phyloP scores from a whole-genome alignment of 1,140 invertebrate species.

The Neocloeon triangulifer region DNA sequence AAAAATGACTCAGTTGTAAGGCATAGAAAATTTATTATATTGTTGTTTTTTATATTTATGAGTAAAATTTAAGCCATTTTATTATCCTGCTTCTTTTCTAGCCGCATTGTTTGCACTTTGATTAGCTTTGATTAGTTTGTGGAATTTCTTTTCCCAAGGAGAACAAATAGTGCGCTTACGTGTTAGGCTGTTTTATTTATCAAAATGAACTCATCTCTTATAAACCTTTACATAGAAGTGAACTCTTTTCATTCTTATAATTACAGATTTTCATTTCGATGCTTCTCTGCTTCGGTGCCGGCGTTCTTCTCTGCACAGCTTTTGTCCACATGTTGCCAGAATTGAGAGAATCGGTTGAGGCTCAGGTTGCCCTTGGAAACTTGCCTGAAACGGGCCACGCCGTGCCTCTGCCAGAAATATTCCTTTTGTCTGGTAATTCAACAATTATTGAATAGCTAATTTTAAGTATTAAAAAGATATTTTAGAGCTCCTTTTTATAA shows the following conservation, averaged over 20 bases:
- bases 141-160: not conserved
- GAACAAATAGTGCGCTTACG: not conserved
- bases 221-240: conserved; percentile 5
- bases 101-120: no score
- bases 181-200: not conserved
- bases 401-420: conserved; percentile 39
- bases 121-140: not conserved
- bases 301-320: conserved; percentile 72
- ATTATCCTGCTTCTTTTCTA: no score
- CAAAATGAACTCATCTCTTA: conserved; percentile 1
- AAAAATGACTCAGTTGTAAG: no score
- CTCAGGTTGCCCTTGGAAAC: conserved; percentile 22
- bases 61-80: no score
- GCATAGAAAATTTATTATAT: no score
- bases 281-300: conserved; percentile 72
- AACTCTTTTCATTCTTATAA: conserved; percentile 13
- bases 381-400: conserved; percentile 20
- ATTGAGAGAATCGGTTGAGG: conserved; percentile 41
- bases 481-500: no score
- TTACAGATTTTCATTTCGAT: conserved; percentile 24
- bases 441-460: conserved; percentile 20
- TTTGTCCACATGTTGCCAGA: conserved; percentile 80
- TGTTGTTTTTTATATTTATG: no score
- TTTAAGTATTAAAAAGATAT: conserved; percentile 21
- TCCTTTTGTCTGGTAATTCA: conserved; percentile 20